Base-by-base conservation (phyloP, 2,888 invertebrate genomes). In the Monopis laevigella region DNA sequence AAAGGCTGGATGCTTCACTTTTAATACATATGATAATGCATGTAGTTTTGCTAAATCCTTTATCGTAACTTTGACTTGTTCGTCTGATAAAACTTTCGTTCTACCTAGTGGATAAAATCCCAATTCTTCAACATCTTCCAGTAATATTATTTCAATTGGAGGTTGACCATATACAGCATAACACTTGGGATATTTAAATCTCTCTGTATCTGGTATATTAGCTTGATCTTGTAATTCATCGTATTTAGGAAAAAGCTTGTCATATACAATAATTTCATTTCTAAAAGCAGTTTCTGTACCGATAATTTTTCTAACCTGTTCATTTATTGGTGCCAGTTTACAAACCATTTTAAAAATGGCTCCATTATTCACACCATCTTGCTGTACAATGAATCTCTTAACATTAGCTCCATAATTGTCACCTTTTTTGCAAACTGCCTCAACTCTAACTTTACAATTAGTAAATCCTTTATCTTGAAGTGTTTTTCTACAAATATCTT, bases 21-120 rank as follows among this genome's bases (percentile, higher is more conserved):
- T 68, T 2, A 66, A 30, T 0, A 50, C 60, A 40, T 49, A 67
- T 1, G 68, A 67, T 6, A 67, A 43, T 1, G 68, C 57, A 49
- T 71, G 69, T 1, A 52, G 52, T 3, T 48, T 51, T 2, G 63
- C 66, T 14, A 69, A 47, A 43, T 55, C 58, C 43, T 55, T 61
- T 1, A 71, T 43, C 0, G 57, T 51, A 7, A 56, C 40, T 46
- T 47, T 56, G 0, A 67, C 48, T 19, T 47, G 48, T 1, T 62
- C 57, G 18, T 59, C 42, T 1, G 52, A 44, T 1, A 69, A 44
- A 1, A 60, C 40, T 7, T 52, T 40, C 11, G 56, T 54, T 47
- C 60, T 55, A 35, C 65, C 57, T 1, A 62, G 29, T 51, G 67
- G 62, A 1, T 40, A 34, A 46, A 51, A 65, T 10, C 56, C 46